A percentile compares a stretch with the other conserved stretches of the same genome.
These are phyloP conservation scores for Brachyalestes nurse DNA, from an alignment of 2,797 vertebrate genomes.

Conservation along the genomic window DNA sequence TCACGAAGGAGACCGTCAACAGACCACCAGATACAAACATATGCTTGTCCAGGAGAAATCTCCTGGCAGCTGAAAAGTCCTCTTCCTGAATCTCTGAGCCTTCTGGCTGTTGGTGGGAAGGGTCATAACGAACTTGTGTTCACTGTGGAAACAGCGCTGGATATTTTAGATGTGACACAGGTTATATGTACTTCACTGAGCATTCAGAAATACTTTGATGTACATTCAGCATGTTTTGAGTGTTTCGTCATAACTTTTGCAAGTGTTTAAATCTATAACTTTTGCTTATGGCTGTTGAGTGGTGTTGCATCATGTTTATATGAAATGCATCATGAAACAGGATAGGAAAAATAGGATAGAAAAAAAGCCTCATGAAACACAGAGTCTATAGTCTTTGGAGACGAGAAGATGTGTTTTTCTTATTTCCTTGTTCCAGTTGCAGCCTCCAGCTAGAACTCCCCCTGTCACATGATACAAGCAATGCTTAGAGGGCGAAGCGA, in stretches of 20 bases:
- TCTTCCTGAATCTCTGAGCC: neutral
- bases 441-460: too few species aligned
- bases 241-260: neutral
- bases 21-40: neutral
- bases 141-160: neutral
- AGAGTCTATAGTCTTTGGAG: too few species aligned
- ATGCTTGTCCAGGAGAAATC: neutral
- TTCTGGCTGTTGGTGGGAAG: neutral
- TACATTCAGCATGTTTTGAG: neutral
- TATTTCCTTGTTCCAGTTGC: too few species aligned
- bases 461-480: too few species aligned
- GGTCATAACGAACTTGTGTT: neutral
- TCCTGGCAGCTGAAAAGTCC: slow-evolving; percentile 18
- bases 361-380: too few species aligned
- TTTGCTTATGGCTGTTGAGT: neutral
- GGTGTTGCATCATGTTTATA: neutral
- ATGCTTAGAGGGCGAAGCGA: too few species aligned
- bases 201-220: neutral
- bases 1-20: neutral
- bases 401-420: too few species aligned
- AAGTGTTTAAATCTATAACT: neutral
- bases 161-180: neutral
- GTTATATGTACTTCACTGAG: neutral
- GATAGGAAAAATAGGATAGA: too few species aligned
- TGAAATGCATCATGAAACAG: too few species aligned